A percentile compares a stretch with the other conserved stretches of the same genome.
These are phyloP conservation scores for Microctenopoma stevenorrisi DNA, from an alignment of 2,797 vertebrate species.

Conservation along the genomic window DNA sequence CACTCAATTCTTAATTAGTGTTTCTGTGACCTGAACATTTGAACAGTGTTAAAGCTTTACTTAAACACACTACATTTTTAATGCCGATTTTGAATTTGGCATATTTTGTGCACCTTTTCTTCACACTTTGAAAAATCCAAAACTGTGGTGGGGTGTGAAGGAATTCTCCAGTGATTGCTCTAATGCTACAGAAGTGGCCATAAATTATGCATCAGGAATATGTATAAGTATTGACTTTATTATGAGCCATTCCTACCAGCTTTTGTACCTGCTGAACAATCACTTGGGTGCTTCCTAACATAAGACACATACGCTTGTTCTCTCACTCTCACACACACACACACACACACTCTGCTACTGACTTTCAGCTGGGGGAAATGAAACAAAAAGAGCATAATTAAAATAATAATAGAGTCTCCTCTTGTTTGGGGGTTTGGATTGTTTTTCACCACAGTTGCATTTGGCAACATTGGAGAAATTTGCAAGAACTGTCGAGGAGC, in stretches of 20 bases:
- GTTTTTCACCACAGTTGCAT: constrained; percentile 57
- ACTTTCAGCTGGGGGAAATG: constrained; percentile 69
- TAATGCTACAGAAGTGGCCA: constrained; percentile 80
- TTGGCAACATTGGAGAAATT: constrained; percentile 70
- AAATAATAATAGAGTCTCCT: constrained; percentile 80
- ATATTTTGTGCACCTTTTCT: constrained; percentile 69
- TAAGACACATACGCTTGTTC: constrained; percentile 56
- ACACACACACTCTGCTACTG: constrained; percentile 41
- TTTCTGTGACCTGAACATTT: constrained; percentile 44
- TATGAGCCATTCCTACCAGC: constrained; percentile 80
- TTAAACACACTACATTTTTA: constrained; percentile 38
- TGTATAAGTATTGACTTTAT: constrained; percentile 87
- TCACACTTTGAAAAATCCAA: constrained; percentile 79
- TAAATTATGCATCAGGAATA: constrained; percentile 88
- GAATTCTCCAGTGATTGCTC: constrained; percentile 77
- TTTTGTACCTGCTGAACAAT: constrained; percentile 82
- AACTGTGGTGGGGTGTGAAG: constrained; percentile 70
- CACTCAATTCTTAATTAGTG: constrained; percentile 5
- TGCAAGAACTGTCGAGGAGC: constrained; percentile 68
- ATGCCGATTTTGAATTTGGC: constrained; percentile 50
- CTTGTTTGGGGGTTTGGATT: constrained; percentile 69
- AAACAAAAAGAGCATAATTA: constrained; percentile 81
- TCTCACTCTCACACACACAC: constrained; percentile 34
- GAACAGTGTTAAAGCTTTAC: constrained; percentile 25
- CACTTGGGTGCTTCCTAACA: constrained; percentile 78